Evolutionary conservation across 2,113 vertebrate species (phyloP), one percentile per base, ranked within the genome.

Genomic region (Dolichotis patagonum): DNA sequence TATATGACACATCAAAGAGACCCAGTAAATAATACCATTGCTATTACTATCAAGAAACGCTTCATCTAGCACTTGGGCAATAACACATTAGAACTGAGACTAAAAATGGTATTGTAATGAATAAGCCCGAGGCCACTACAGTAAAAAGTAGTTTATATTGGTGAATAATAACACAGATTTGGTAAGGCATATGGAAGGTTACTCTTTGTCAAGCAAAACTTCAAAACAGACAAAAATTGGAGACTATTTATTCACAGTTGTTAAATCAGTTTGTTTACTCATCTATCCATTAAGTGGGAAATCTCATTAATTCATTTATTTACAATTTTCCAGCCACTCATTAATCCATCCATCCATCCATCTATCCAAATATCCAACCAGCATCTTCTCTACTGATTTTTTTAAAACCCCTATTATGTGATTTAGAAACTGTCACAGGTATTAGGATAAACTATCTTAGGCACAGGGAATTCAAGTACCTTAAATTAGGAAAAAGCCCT

Each of bases 201-300:
- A 65, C 10, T 82, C n/a, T 94, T 94, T 71, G 52, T 96, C 46
- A 94, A 88, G 73, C 16, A 88, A 96, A 85, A 62, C 49, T 90
- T 90, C 88, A 92, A 78, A 96, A 41, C 58, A 94, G 82, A 69
- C 4, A 77, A 81, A n/a, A 73, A 88, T 78, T 3, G 2, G 43
- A 90, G 28, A 24, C 32, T 58, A 41, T 63, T 71, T 85, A 28
- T 95, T 89, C 85, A 46, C 24, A 80, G 52, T 41, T 94, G 26
- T 65, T 83, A 89, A 91, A 43, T 46, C 9, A 87, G 81, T 77
- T 49, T 73, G n/a, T 52, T 38, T 91, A 43, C 22, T 58, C n/a
- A 88, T 6, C 67, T 67, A 58, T 49, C 20, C 54, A 75, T 54
- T 88, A 88, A 65, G 6, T 69, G 60, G 77, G 46, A 84, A 83